Conservation (phyloP, 2,797 vertebrate genomes). For the Balearica regulorum region DNA sequence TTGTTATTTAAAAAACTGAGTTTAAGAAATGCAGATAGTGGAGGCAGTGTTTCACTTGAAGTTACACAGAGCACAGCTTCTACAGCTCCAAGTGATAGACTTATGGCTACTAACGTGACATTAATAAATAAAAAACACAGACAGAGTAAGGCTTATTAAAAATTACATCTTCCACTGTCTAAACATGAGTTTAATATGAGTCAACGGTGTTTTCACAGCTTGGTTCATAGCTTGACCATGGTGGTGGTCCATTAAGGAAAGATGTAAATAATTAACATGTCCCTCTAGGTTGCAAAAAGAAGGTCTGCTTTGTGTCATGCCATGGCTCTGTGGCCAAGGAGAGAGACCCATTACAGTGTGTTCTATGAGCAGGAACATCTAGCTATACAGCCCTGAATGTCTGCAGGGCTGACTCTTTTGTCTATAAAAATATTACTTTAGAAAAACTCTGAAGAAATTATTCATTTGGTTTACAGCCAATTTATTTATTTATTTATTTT, state of each 20-base stretch:
- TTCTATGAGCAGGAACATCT: neutral
- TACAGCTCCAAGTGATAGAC: neutral
- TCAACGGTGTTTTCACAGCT: slow-evolving; percentile 46
- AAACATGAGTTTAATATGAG: slow-evolving; percentile 43
- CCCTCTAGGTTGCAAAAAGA: slow-evolving; percentile 18
- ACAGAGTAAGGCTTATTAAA: slow-evolving; percentile 34
- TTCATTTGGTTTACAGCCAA: neutral
- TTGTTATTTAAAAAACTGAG: neutral
- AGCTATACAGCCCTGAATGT: neutral
- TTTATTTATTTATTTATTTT: neutral
- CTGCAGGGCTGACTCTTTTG: neutral
- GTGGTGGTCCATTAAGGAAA: slow-evolving; percentile 50
- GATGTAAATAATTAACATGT: slow-evolving; percentile 43
- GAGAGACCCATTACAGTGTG: neutral
- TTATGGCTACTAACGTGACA: neutral
- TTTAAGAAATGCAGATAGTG: neutral
- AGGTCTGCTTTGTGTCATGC: slow-evolving; percentile 44
- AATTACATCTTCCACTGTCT: slow-evolving; percentile 42
- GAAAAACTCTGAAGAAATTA: neutral
- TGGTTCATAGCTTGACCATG: neutral
- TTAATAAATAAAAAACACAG: slow-evolving; percentile 37
- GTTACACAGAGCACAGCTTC: neutral
- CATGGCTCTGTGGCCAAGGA: neutral
- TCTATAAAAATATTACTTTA: neutral
- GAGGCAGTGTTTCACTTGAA: slow-evolving; percentile 10